Evolutionary conservation across 1,140 invertebrate genomes (phyloP).

Genomic region (Drosophila truncata): DNA sequence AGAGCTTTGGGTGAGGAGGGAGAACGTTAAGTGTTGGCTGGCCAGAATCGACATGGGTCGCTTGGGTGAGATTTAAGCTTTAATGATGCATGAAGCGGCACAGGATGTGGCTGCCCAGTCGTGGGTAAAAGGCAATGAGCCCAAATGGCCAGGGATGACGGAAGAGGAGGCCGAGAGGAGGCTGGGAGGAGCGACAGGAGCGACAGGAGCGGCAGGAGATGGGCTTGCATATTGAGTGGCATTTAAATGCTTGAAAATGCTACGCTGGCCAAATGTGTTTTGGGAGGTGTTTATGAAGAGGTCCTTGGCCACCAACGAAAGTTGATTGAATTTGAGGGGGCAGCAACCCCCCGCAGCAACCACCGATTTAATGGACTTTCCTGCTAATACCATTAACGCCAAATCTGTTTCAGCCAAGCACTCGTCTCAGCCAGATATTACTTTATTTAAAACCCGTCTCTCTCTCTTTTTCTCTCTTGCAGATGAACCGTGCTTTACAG

Average conservation of each 20-base stretch:
- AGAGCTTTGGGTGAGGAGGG: slow-evolving; percentile 27
- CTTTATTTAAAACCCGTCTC: not conserved
- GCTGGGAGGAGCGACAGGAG: slow-evolving; percentile 6
- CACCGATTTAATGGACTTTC: slow-evolving; percentile 21
- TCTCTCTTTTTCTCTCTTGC: slow-evolving; percentile 84
- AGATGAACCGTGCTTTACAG: slow-evolving; percentile 99
- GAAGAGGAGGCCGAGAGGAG: not conserved
- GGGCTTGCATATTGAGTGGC: slow-evolving; percentile 80
- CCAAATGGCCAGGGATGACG: slow-evolving; percentile 59
- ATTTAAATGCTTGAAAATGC: slow-evolving; percentile 80
- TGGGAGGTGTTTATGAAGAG: slow-evolving; percentile 78
- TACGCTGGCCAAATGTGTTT: slow-evolving; percentile 54
- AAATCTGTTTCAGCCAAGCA: slow-evolving; percentile 17
- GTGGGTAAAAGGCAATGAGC: slow-evolving; percentile 83
- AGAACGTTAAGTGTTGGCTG: slow-evolving; percentile 74
- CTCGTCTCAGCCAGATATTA: slow-evolving; percentile 7
- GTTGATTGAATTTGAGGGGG: slow-evolving; percentile 43
- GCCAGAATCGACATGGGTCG: slow-evolving; percentile 78
- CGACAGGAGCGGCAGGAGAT: slow-evolving; percentile 47
- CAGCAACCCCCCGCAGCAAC: not conserved
- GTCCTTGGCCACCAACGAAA: slow-evolving; percentile 44
- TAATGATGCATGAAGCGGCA: slow-evolving; percentile 84
- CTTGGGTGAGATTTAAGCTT: slow-evolving; percentile 83
- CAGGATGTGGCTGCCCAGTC: slow-evolving; percentile 82
- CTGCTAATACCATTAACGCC: slow-evolving; percentile 19